These are phyloP conservation scores for Anthonomus grandis DNA, from an alignment of 1,140 invertebrate species.

Conservation along the genomic window DNA sequence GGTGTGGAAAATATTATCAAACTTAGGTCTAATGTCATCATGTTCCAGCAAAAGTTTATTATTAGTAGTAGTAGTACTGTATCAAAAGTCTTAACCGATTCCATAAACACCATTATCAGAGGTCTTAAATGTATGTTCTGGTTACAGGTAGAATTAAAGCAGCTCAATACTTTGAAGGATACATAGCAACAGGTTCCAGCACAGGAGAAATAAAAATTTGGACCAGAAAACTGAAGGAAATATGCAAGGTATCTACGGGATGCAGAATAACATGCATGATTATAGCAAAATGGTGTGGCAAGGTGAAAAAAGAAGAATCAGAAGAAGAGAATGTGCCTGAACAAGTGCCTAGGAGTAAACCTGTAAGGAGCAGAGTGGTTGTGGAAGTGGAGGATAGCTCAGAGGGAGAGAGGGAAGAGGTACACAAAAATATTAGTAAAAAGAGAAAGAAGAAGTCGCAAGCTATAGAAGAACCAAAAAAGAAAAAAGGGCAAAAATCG, in stretches of 20 bases:
- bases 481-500: not conserved
- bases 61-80: too few relatives aligned
- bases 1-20: not conserved
- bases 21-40: too few relatives aligned
- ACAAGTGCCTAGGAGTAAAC: constrained; percentile 11
- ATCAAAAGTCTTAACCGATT: too few relatives aligned
- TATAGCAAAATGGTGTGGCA: constrained; percentile 42
- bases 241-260: constrained; percentile 53
- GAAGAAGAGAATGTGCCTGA: constrained; percentile 16
- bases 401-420: constrained; percentile 12
- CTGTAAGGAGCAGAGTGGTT: constrained; percentile 24
- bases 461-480: not conserved
- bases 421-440: not conserved
- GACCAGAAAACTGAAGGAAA: constrained; percentile 55
- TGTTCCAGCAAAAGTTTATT: too few relatives aligned
- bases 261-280: constrained; percentile 61
- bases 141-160: constrained; percentile 61
- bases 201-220: constrained; percentile 77
- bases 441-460: constrained; percentile 7
- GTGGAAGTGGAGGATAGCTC: constrained; percentile 26
- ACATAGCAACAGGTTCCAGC: constrained; percentile 61
- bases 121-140: not conserved
- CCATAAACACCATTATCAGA: not conserved
- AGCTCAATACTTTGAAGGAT: constrained; percentile 52
- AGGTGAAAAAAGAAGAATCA: constrained; percentile 33